Evolutionary conservation across 1,140 invertebrate species (phyloP), one percentile per base, ranked within the genome.

Genomic region (Coptotermes formosanus): DNA sequence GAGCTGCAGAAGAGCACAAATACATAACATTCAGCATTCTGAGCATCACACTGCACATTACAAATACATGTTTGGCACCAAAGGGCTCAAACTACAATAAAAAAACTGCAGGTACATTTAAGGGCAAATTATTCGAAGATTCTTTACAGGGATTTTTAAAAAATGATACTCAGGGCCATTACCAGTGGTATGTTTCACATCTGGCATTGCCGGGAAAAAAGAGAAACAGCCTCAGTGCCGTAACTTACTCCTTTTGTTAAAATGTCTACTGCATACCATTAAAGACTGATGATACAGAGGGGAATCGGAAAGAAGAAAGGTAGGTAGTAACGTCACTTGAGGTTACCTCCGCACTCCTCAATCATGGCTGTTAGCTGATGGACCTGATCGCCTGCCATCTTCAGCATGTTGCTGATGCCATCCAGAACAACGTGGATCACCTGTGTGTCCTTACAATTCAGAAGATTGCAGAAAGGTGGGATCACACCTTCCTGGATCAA

Each of bases 401-500:
- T 97, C 87, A 98, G 93, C 93, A 98, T 97, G 90, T 98, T 98
- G 89, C 96, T 95, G 82, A 99, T 94, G 21, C 97, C 98, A 91
- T 99, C 97, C 86, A 99, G 92, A 82, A 98, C 97, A 88, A 98
- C 97, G 93, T 97, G 93, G 44, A 98, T 93, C 85, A 97, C 95
- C 93, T 97, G 96, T 82, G 95, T 94, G 90, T 99, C 98, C 93
- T 98, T 97, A 91, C 97, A 97, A 86, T 94, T 94, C 2, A 99
- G 92, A 81, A 98, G 92, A 89, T 96, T 95, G 91, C 98, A 99
- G 92, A 98, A 97, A 0, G 97, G 97, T 83, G 95, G 94, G 87
- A 99, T 96, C 16, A 98, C 97, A 32, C 97, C 97, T 90, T 96
- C 94, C 88, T 95, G 93, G 84, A 99, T 97, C 87, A 99, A 93